phyloP scores from a whole-genome alignment of 2,888 invertebrate genomes.

The Listrodromus nycthemerus region DNA sequence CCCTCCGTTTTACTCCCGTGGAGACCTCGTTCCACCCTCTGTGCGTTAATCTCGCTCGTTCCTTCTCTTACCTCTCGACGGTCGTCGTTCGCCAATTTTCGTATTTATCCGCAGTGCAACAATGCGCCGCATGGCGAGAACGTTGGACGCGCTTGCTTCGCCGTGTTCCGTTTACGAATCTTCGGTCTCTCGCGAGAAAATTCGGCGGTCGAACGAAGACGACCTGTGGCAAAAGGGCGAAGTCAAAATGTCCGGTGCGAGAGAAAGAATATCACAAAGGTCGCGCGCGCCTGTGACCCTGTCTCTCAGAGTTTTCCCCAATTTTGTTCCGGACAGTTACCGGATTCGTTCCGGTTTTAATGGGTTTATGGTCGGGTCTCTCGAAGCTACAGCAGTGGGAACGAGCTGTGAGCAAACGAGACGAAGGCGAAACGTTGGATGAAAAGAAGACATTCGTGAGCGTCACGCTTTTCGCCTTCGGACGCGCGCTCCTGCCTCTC shows the following conservation, averaged over 20 bases:
- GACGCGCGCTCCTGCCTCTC: conserved; percentile 26
- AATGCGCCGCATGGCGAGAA: conserved; percentile 57
- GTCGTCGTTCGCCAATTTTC: conserved; percentile 65
- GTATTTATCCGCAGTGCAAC: conserved; percentile 64
- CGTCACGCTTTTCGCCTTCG: conserved; percentile 74
- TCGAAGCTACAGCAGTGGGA: conserved; percentile 44
- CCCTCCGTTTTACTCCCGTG: conserved; percentile 29
- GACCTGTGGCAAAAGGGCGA: background rate
- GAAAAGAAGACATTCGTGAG: conserved; percentile 62
- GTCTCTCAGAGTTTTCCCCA: conserved; percentile 73
- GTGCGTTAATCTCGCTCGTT: conserved; percentile 12
- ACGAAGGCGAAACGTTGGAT: conserved; percentile 40
- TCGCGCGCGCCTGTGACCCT: conserved; percentile 70
- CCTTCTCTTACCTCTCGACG: conserved; percentile 36
- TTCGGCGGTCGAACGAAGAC: conserved; percentile 26
- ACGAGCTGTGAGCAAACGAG: conserved; percentile 53
- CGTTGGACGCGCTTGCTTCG: conserved; percentile 16
- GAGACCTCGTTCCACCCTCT: conserved; percentile 38
- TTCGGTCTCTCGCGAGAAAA: conserved; percentile 8
- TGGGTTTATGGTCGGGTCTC: conserved; percentile 79
- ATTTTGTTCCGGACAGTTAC: conserved; percentile 75
- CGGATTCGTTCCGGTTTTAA: conserved; percentile 82
- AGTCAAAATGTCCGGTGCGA: conserved; percentile 49
- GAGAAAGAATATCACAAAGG: conserved; percentile 63
- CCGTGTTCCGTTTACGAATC: background rate